Base-by-base conservation (phyloP, 2,113 vertebrate species). In the Emydura subglobosa region DNA sequence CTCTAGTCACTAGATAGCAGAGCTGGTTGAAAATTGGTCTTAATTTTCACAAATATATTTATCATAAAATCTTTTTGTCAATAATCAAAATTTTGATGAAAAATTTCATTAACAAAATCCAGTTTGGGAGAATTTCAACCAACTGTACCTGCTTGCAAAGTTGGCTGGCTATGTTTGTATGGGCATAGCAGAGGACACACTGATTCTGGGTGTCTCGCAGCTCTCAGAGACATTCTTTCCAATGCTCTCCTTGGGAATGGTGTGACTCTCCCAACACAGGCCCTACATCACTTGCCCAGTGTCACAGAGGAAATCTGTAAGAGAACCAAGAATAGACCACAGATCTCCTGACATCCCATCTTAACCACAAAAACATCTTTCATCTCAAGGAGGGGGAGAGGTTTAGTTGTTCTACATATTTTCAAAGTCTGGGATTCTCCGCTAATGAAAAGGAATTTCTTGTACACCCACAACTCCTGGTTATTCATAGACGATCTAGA, bases 321-420 rank as follows among this genome's bases (percentile, higher is more conserved):
- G 54, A 72, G 51, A 44, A 39, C 85, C 78, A 89, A 87, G 13
- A 2, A 29, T 59, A 59, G 25, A 59, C 10, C 65, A 5, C n/a
- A 72, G n/a, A 72, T 72, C n/a, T 72, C 17, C n/a, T 22, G 65
- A 72, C n/a, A 39, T 6, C n/a, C 65, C n/a, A 72, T 72, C 19
- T 5, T 72, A 72, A 72, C 65, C n/a, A 72, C n/a, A 72, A 55
- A 82, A 2, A n/a, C 0, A 0, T 47, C 31, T 12, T 6, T n/a
- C 80, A 42, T 79, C 83, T 31, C 91, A 54, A 65, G 19, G 12
- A 83, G 95, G 93, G 93, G 27, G 82, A 72, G 10, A 13, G 53
- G 91, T 74, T 78, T 13, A 49, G 24, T 84, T 83, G 25, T 11
- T 59, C 25, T 85, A 51, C 72, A 7, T 44, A 2, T 49, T 94